Base-by-base conservation (phyloP, 92 coral and sea anemone genomes). In the Meandrina meandrites region DNA sequence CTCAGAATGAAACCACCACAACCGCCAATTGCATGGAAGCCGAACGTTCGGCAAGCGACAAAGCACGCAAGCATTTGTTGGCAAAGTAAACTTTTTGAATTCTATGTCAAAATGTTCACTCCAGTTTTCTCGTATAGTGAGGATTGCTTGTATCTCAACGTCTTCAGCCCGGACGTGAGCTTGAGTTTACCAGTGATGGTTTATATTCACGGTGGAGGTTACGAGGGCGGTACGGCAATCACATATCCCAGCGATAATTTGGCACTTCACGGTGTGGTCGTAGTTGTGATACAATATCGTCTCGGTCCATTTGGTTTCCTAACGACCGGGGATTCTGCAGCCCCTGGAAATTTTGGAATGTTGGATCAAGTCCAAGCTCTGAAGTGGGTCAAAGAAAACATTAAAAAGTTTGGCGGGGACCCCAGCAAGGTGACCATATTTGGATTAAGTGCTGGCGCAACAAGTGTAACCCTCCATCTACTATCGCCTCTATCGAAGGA, bases 381-480 rank as follows among this genome's bases (percentile, higher is more conserved):
- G 21, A 91, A 85, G 84, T 94, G 96, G 96, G 85, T 91, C 57
- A 82, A 91, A 30, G 88, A 81, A 22, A 94, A 91, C 79, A 92
- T 92, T 73, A 74, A 34, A 34, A 81, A 81, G 51, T 94, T 94
- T 82, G 93, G 93, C 28, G 98, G 98, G 54, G 92, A 94, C 75
- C 94, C 96, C 31, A 70, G 81, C 32, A 86, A 88, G 24, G 95
- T 94, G 67, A 94, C 96, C 64, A 91, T 94, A 84, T 94, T 92
- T 90, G 98, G 98, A 8, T 93, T 80, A 27, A 93, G 98, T 67
- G 98, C 94, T 12, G 98, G 98, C 4, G 98, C 92, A 4, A 75
- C 96, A 19, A 94, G 98, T 58, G 98, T 94, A 13, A 83, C 93
- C 18, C 92, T 94, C 10, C 94, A 91, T 15, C 53, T 89, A 4